These are phyloP conservation scores for Muscicapa adusta DNA, from an alignment of 2,113 vertebrate species.

Conservation along the genomic window DNA sequence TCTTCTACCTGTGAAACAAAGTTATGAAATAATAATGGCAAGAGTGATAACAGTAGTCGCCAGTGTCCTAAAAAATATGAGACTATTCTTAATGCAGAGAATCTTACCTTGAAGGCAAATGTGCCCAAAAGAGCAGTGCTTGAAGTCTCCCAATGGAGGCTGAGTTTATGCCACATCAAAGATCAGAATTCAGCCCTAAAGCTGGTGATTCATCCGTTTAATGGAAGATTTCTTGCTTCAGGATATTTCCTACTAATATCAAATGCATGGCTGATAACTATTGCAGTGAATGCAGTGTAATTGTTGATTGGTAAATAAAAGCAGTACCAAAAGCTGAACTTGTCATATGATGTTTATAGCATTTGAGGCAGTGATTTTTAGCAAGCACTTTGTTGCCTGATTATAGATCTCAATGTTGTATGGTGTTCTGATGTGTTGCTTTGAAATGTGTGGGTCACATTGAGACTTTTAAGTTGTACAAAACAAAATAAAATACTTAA, in stretches of 20 bases:
- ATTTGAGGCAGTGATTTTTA: neutral
- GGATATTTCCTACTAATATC: neutral
- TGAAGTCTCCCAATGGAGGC: neutral
- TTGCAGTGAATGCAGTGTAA: neutral
- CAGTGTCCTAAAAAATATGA: conserved; percentile 19
- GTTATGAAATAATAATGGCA: conserved; percentile 54
- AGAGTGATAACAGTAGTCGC: conserved; percentile 20
- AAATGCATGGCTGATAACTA: neutral
- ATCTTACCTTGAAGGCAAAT: conserved; percentile 37
- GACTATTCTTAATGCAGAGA: neutral
- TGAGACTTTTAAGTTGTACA: neutral
- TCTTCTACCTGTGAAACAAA: conserved; percentile 35
- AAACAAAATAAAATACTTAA: neutral
- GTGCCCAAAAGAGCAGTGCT: conserved; percentile 22
- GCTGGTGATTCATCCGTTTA: conserved; percentile 38
- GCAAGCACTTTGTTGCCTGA: rapidly evolving
- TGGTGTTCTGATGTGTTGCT: neutral
- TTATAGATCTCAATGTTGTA: neutral
- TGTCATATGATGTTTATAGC: neutral
- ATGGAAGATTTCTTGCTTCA: conserved; percentile 23
- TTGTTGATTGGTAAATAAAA: conserved; percentile 37
- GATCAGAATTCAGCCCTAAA: conserved; percentile 48
- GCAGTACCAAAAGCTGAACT: neutral
- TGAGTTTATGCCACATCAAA: conserved; percentile 30
- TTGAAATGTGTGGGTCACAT: neutral